Evolutionary conservation across 2,888 invertebrate species (phyloP).

Genomic region (Prosopocoilus inquinatus): DNA sequence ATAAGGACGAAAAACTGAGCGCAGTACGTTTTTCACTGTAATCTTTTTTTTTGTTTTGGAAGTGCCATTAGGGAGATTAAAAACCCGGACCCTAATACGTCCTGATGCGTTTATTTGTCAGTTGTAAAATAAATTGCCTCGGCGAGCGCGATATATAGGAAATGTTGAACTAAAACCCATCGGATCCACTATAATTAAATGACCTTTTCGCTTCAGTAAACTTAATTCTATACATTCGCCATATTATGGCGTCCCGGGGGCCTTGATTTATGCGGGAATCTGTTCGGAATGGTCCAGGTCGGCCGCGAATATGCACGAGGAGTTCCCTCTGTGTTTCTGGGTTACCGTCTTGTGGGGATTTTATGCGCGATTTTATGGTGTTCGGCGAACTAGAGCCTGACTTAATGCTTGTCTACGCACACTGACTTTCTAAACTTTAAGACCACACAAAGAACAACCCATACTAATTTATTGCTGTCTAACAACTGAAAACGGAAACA

Average conservation of each 20-base stretch:
- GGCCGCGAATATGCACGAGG: neutral
- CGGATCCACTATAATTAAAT: conserved; percentile 22
- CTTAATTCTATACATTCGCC: conserved; percentile 22
- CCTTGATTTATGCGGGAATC: conserved; percentile 22
- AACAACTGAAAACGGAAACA: no score
- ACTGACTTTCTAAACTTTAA: no score
- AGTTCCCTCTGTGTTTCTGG: no score
- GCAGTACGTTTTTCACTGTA: no score
- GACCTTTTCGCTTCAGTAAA: conserved; percentile 22
- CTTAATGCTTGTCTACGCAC: no score
- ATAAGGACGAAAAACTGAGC: no score
- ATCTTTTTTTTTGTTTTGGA: no score
- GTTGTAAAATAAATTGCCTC: conserved; percentile 1
- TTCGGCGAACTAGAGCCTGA: no score
- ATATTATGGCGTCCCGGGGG: conserved; percentile 16
- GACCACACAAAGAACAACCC: no score
- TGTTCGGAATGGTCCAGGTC: neutral
- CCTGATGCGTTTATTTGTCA: neutral
- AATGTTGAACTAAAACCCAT: conserved; percentile 13
- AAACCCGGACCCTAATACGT: neutral
- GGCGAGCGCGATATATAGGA: conserved; percentile 3
- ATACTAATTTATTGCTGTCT: no score
- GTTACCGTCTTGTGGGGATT: no score
- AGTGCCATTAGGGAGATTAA: neutral
- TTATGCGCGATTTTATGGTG: no score